These are phyloP conservation scores for Phthorimaea operculella DNA, from an alignment of 1,140 invertebrate genomes.

Conservation along the genomic window DNA sequence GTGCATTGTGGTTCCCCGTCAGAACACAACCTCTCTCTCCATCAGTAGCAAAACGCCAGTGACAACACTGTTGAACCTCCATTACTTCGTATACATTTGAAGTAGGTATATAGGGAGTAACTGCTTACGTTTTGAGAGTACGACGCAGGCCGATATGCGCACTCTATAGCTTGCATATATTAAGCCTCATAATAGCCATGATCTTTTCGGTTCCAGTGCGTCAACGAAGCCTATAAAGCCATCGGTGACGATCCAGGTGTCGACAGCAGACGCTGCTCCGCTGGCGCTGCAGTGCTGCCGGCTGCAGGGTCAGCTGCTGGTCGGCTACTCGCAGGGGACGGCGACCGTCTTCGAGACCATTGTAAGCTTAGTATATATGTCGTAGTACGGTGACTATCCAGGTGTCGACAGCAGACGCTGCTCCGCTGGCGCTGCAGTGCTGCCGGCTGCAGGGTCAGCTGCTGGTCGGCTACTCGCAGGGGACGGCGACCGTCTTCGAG, in stretches of 20 bases:
- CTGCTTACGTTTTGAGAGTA: too few species aligned
- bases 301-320: constrained; percentile 50
- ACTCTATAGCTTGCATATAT: too few species aligned
- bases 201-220: constrained; percentile 49
- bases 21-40: too few species aligned
- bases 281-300: constrained; percentile 58
- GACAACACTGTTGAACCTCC: too few species aligned
- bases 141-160: too few species aligned
- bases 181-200: too few species aligned
- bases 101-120: too few species aligned
- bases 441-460: constrained; percentile 67
- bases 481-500: constrained; percentile 70
- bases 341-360: constrained; percentile 73
- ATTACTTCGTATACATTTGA: too few species aligned
- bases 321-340: constrained; percentile 33
- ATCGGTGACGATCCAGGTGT: constrained; percentile 75
- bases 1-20: too few species aligned
- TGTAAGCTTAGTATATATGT: constrained; percentile 45
- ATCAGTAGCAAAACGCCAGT: too few species aligned
- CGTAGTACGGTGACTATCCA: constrained; percentile 76
- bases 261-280: constrained; percentile 62
- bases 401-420: constrained; percentile 69
- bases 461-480: constrained; percentile 40
- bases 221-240: constrained; percentile 79
- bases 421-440: constrained; percentile 37